Conservation (phyloP, 2,113 vertebrate species). For the Columba livia region DNA sequence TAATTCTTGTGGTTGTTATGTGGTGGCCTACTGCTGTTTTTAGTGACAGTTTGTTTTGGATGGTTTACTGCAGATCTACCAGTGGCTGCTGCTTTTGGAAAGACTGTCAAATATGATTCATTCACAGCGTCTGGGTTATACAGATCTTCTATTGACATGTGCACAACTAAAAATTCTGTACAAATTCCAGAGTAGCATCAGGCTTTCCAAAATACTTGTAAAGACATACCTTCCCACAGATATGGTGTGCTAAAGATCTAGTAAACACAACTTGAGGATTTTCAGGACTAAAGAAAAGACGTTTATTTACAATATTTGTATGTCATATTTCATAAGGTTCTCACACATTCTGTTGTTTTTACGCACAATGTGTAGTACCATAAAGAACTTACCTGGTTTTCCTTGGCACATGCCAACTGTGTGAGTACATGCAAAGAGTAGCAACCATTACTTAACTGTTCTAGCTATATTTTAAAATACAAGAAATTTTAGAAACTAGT, state of each 20-base stretch:
- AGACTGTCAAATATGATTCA: constrained; percentile 50
- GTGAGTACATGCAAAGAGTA: neutral
- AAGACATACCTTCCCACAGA: neutral
- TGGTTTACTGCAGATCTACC: constrained; percentile 53
- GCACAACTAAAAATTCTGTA: constrained; percentile 1
- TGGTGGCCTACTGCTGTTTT: constrained; percentile 56
- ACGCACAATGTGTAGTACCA: neutral
- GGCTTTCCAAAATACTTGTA: neutral
- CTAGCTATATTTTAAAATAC: neutral
- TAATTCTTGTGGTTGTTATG: constrained; percentile 61
- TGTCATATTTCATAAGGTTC: neutral
- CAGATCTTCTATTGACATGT: constrained; percentile 1
- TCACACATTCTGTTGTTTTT: neutral
- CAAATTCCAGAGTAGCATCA: neutral
- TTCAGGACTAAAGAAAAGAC: neutral
- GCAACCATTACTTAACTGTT: neutral
- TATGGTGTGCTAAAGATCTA: neutral
- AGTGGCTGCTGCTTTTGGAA: constrained; percentile 47
- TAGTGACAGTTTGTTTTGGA: constrained; percentile 65
- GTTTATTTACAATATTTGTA: neutral
- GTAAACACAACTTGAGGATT: neutral
- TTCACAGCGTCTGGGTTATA: constrained; percentile 27
- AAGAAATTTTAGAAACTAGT: neutral
- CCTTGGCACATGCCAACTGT: neutral
- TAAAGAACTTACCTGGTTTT: neutral